Evolutionary conservation across 1,140 invertebrate genomes (phyloP), one percentile per base, ranked within the genome.

Genomic region (Teleopsis dalmanni): DNA sequence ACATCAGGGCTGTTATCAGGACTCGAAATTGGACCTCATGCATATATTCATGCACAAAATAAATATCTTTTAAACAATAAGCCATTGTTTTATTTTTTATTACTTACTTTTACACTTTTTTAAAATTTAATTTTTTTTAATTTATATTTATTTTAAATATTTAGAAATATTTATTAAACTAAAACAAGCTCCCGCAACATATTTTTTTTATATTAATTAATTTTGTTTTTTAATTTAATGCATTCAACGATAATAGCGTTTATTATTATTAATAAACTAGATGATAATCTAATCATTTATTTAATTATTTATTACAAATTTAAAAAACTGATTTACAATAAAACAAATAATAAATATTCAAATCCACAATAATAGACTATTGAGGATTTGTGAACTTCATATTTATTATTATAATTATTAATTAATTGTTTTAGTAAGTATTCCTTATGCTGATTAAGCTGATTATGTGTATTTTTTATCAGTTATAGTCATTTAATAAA

Each of bases 121-220:
- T n/a, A n/a, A n/a, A n/a, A n/a, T n/a, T n/a, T n/a, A n/a, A n/a
- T 34, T 46, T 31, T 25, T 46, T 46, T 46, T 34, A 36, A 46
- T 33, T 46, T 34, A 35, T 43, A 27, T 43, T 43, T 43, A 46
- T 46, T 46, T 46, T 43, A 9, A 43, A 46, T 46, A 35, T 36
- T 46, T 21, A 26, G 44, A 46, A 46, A 36, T 46, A 46, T 46
- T 34, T 31, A 22, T 46, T 46, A 46, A 46, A 46, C 44, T 46
- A 46, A 46, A 46, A 33, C 43, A 45, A 18, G 35, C 35, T 37
- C 14, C 9, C 3, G 14, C n/a, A 13, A 27, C 19, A 19, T 43
- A 18, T 34, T 46, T 8, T 10, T 4, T 36, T 45, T 45, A 18
- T 25, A 44, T 13, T 43, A n/a, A 21, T 22, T 35, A 22, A 19